Percentiles rank a stretch among this genome's conserved stretches.
Conservation (phyloP, 2,113 vertebrate species). For the Zosterops japonicus region DNA sequence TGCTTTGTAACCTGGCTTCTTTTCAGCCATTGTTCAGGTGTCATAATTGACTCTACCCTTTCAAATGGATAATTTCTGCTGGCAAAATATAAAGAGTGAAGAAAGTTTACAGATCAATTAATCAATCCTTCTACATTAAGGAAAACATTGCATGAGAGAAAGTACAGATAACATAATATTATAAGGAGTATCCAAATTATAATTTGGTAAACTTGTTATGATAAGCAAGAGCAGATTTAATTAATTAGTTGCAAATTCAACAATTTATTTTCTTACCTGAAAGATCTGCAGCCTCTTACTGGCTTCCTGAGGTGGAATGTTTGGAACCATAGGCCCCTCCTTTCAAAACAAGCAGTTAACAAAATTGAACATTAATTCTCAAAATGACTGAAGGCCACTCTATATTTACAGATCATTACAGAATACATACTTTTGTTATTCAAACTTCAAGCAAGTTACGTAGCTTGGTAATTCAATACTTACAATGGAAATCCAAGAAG, state of each 20-base stretch:
- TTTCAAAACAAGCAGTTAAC: conserved; percentile 52
- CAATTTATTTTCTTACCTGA: conserved; percentile 72
- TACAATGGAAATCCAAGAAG: neutral
- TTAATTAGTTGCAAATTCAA: neutral
- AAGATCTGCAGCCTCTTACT: conserved; percentile 80
- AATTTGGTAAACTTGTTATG: neutral
- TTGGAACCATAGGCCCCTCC: conserved; percentile 86
- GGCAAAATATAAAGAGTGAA: neutral
- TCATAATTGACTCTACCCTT: neutral
- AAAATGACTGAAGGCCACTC: neutral
- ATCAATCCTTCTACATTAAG: neutral
- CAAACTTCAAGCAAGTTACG: neutral
- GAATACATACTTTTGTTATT: neutral
- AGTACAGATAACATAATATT: neutral
- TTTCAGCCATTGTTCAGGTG: neutral
- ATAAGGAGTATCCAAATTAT: neutral
- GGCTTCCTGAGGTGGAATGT: conserved; percentile 81
- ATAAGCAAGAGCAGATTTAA: neutral
- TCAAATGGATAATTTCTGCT: neutral
- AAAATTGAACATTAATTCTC: neutral
- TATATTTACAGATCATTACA: neutral
- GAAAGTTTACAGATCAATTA: neutral
- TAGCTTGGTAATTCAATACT: neutral
- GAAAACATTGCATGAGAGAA: neutral
- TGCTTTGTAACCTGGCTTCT: neutral